Evolutionary conservation across 2,888 invertebrate species (phyloP), one percentile per base, ranked within the genome.

Genomic region (Drosophila algonquin): DNA sequence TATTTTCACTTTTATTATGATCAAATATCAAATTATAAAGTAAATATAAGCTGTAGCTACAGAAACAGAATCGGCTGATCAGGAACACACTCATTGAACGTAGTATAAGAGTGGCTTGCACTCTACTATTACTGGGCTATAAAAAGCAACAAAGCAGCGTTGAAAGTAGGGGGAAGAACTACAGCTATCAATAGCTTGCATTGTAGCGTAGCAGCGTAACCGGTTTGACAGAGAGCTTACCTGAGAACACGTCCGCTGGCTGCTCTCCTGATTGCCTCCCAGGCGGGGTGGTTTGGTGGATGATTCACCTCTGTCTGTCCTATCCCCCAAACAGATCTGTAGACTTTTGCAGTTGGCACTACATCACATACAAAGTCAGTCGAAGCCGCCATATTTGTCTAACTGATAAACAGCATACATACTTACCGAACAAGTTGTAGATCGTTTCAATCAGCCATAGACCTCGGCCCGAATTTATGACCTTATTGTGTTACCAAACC

Each of bases 341-440:
- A 21, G 64, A 63, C 51, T 74, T 74, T 72, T 72, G 74, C 71
- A 54, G 48, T 71, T 71, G 56, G 45, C 73, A 73, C 71, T 73
- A 55, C 21, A 51, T 40, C 14, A 64, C 48, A 56, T 14, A 35
- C 47, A 45, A 64, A 32, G 9, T 45, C 9, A 5, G 18, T 2
- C 18, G 18, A 18, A 18, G 35, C n/a, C 21, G 46, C 74, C 48
- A 51, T 71, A 46, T 71, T 71, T 57, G 71, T 35, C 16, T 45
- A 54, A 14, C 65, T 57, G 65, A 69, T 68, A 68, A 32, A 46
- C 12, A 14, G 55, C 40, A 21, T 21, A 21, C 21, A 40, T 65
- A 16, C 65, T 30, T 18, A 12, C 1, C 4, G 35, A 10, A 35
- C 4, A 12, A 27, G 27, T 67, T 32, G 68, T 40, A 47, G 53